Conservation (phyloP, 1,140 invertebrate species). For the Delia radicum region DNA sequence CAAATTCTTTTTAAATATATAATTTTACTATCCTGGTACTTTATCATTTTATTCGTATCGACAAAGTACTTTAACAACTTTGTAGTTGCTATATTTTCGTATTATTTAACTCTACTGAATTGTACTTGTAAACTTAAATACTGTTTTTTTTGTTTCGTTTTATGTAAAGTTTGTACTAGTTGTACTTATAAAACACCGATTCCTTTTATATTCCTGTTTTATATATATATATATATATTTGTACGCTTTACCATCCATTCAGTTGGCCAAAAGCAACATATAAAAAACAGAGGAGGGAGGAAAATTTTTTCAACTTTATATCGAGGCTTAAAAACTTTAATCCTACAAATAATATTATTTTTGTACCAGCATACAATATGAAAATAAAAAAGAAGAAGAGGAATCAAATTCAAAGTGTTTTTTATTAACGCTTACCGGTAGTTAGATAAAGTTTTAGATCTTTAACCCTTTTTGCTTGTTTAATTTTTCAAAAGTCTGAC, state of each 20-base stretch:
- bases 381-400: background rate
- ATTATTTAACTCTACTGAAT: background rate
- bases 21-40: no score
- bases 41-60: background rate
- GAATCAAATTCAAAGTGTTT: background rate
- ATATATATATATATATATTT: background rate
- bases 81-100: background rate
- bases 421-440: background rate
- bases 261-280: background rate
- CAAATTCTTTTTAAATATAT: no score
- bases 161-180: background rate
- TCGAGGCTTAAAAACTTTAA: conserved; percentile 14
- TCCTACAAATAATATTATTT: conserved; percentile 16
- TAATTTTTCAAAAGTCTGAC: no score
- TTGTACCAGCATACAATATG: background rate
- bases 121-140: background rate
- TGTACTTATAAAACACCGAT: background rate
- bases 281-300: background rate
- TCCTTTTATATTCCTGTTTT: background rate
- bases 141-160: background rate
- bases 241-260: background rate
- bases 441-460: no score
- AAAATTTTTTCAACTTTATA: background rate
- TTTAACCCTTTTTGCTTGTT: no score
- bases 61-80: background rate